Base-by-base conservation (phyloP, 2,113 vertebrate species). In the Lates calcarifer region DNA sequence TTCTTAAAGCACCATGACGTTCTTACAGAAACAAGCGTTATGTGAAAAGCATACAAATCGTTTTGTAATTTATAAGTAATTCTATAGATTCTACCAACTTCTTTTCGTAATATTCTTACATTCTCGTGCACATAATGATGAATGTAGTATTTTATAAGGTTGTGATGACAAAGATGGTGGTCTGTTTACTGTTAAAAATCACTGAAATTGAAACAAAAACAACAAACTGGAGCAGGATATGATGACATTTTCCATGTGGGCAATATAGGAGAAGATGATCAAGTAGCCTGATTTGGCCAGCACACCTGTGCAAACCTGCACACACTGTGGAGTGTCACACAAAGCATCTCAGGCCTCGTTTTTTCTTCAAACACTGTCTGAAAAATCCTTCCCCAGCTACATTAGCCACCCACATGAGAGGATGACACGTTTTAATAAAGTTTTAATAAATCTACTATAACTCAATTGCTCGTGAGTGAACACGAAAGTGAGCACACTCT, bases 291-390 rank as follows among this genome's bases (percentile, higher is more conserved):
- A 41, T 41, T 64, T 64, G 11, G 20, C 43, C 37, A 10, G 61
- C 53, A 28, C 51, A 13, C 15, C 43, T 68, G 45, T 45, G 20
- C 26, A 53, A 43, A 57, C 66, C 45, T 62, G 35, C 28, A 55
- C 56, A 43, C 6, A 1, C 20, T 43, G 29, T 49, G 28, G 15
- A 55, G 37, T 29, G 63, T 49, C 20, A 70, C 3, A 0, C 5
- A 37, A 67, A 60, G 33, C 61, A 49, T 43, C 64, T 29, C 24
- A 31, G 28, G 18, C 49, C 26, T 45, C 51, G 74, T 82, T 82
- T 84, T 45, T 63, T 47, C 64, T 66, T 41, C 17, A 83, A 81
- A 78, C 74, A 79, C 1, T 10, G 31, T 61, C 20, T 39, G 20
- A 67, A 55, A 64, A 31, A 14, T 26, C 26, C 13, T 37, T 15